phyloP scores from a whole-genome alignment of 1,140 invertebrate genomes.

The Leucophenga varia region DNA sequence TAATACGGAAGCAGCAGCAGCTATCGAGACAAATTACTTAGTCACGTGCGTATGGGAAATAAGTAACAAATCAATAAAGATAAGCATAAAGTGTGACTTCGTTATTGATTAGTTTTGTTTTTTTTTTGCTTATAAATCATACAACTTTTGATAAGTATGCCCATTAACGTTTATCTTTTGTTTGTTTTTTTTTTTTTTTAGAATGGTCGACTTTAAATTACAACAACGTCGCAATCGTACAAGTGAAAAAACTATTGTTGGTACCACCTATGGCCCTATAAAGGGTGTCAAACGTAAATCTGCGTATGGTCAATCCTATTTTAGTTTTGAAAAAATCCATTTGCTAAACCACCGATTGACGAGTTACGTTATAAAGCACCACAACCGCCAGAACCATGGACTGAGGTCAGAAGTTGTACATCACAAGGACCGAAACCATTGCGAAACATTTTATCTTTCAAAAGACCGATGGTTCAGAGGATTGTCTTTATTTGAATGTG shows the following conservation, averaged over 20 bases:
- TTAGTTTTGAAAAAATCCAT: constrained; percentile 65
- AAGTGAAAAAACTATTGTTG: constrained; percentile 49
- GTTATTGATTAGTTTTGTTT: too few species aligned
- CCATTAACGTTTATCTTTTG: too few species aligned
- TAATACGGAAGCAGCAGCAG: too few species aligned
- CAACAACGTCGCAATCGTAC: constrained; percentile 48
- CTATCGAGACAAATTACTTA: too few species aligned
- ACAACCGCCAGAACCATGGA: constrained; percentile 60
- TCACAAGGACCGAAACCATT: constrained; percentile 56
- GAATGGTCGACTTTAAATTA: constrained; percentile 54
- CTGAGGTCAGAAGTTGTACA: constrained; percentile 59
- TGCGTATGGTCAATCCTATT: constrained; percentile 47
- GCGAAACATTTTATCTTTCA: constrained; percentile 53
- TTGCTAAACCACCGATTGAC: constrained; percentile 67
- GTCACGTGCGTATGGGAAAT: too few species aligned
- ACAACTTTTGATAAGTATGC: too few species aligned
- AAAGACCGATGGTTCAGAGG: constrained; percentile 63
- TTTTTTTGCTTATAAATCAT: too few species aligned
- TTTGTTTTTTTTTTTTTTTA: constrained; percentile 4
- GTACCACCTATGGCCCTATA: constrained; percentile 44
- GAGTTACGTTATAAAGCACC: constrained; percentile 66
- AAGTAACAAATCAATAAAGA: too few species aligned
- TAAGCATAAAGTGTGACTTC: too few species aligned
- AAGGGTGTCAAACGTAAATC: constrained; percentile 49
- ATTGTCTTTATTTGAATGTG: constrained; percentile 83